phyloP scores from a whole-genome alignment of 2,888 invertebrate species.

The Rhynchonema sp. region DNA sequence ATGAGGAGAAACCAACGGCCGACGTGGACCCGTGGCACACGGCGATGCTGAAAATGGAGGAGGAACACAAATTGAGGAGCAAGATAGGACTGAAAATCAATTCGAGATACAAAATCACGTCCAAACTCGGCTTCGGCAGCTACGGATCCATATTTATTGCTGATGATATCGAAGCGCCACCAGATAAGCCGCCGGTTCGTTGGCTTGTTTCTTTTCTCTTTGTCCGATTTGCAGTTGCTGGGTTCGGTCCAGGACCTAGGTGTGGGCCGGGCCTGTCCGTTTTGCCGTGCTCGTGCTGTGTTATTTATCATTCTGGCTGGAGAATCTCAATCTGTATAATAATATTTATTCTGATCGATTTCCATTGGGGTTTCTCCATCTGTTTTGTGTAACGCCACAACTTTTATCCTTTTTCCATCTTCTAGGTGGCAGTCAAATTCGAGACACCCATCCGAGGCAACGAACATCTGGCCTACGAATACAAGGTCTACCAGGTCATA shows the following conservation, averaged over 20 bases:
- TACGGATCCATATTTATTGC: conserved; percentile 15
- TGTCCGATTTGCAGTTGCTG: no score
- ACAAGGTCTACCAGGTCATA: conserved; percentile 6
- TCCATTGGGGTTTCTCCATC: no score
- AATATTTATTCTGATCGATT: no score
- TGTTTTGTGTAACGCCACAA: no score
- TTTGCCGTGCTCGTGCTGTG: neutral
- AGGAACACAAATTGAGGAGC: conserved; percentile 12
- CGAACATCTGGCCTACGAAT: conserved; percentile 14
- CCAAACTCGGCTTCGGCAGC: conserved; percentile 13
- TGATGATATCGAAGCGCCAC: conserved; percentile 10
- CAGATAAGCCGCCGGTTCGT: neutral
- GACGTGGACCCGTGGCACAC: neutral
- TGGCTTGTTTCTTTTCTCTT: neutral
- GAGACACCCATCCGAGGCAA: conserved; percentile 9
- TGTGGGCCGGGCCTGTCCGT: no score
- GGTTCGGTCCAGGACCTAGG: neutral
- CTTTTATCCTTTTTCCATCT: no score
- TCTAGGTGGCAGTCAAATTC: conserved; percentile 16
- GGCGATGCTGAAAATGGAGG: conserved; percentile 10
- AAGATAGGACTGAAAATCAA: conserved; percentile 10
- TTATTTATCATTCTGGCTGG: neutral
- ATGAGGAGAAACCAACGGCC: neutral
- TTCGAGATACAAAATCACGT: conserved; percentile 11
- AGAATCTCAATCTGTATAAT: no score